Conservation (phyloP, 2,113 vertebrate species). For the Prunella fulvescens region DNA sequence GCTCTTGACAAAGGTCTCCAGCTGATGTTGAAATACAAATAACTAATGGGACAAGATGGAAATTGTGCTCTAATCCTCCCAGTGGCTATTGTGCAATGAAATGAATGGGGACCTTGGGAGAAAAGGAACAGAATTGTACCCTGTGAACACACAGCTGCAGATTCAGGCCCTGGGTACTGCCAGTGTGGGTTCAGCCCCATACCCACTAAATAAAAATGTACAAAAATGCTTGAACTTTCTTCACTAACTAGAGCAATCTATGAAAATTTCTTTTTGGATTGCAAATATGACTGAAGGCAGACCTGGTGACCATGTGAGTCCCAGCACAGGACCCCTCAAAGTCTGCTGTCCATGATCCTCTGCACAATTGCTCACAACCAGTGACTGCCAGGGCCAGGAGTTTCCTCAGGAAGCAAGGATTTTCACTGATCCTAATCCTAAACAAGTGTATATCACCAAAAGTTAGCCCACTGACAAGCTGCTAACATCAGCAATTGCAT, state of each 20-base stretch:
- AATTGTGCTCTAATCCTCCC: conserved; percentile 40
- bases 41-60: conserved; percentile 42
- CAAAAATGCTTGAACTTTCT: not conserved
- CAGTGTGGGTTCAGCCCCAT: not conserved
- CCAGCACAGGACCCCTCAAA: not conserved
- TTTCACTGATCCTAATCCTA: not conserved
- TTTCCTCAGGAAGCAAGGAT: not conserved
- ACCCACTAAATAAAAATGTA: accelerated
- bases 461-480: not conserved
- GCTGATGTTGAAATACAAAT: conserved; percentile 51
- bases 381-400: not conserved
- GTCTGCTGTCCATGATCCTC: not conserved
- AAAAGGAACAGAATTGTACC: not conserved
- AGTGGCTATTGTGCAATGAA: not conserved
- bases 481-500: not conserved
- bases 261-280: not conserved
- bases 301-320: not conserved
- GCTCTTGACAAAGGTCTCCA: conserved; percentile 56
- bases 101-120: not conserved
- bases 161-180: not conserved
- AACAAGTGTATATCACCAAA: not conserved
- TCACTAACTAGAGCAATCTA: not conserved
- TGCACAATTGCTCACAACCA: not conserved
- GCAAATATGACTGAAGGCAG: not conserved
- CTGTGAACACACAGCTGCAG: not conserved